Evolutionary conservation across 1,140 invertebrate genomes (phyloP).

Genomic region (Hesperophylax magnus): DNA sequence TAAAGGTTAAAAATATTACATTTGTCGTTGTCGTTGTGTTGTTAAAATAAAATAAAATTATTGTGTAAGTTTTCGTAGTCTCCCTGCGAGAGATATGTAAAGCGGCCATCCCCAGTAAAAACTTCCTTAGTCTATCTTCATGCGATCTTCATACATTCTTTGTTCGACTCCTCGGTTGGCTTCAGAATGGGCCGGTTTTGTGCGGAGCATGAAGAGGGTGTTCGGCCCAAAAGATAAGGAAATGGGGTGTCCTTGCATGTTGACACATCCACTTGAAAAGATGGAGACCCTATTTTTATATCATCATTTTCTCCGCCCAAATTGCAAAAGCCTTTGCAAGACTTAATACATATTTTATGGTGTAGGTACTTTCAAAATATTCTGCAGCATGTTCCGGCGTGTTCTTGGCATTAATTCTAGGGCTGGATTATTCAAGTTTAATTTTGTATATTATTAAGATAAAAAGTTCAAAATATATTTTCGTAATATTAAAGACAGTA

Average conservation of each 20-base stretch:
- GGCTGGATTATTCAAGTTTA: too few species aligned
- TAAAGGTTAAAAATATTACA: too few species aligned
- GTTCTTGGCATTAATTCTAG: too few species aligned
- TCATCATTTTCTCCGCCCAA: background rate
- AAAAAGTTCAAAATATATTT: too few species aligned
- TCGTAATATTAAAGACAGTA: too few species aligned
- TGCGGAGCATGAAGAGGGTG: background rate
- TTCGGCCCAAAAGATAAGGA: conserved; percentile 21
- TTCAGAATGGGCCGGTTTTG: conserved; percentile 7
- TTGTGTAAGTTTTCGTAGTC: background rate
- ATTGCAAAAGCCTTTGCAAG: background rate
- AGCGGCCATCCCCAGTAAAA: conserved; percentile 28
- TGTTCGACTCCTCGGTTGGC: conserved; percentile 1
- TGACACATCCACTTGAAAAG: conserved; percentile 30
- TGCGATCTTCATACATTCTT: conserved; percentile 38
- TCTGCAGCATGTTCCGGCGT: too few species aligned
- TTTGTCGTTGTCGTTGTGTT: background rate
- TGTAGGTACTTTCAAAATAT: too few species aligned
- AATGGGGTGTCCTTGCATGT: conserved; percentile 17
- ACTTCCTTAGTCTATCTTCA: conserved; percentile 36
- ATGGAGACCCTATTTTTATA: conserved; percentile 1
- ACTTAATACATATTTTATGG: too few species aligned
- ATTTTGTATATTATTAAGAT: too few species aligned
- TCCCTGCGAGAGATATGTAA: conserved; percentile 2
- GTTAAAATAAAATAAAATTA: background rate